Evolutionary conservation across 2,113 vertebrate species (phyloP).

Genomic region (Halichoerus grypus): DNA sequence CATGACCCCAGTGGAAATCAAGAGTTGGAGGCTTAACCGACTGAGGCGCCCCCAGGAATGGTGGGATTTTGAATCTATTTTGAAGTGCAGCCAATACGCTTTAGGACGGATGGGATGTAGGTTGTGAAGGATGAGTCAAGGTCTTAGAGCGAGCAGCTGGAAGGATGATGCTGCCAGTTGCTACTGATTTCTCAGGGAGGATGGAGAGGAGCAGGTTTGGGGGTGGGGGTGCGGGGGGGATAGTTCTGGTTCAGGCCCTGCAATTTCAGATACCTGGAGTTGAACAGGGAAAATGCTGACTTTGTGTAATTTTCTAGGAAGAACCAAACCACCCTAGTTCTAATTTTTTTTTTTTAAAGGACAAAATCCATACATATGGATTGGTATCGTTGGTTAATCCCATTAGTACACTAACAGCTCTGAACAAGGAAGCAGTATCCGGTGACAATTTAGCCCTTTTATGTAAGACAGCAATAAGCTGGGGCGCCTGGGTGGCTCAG

Average conservation of each 20-base stretch:
- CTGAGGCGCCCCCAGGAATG: not conserved
- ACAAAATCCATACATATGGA: not conserved
- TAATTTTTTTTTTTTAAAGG: not conserved
- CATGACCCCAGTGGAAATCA: not conserved
- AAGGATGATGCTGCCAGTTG: not conserved
- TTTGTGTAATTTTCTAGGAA: not conserved
- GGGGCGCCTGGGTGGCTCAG: no score
- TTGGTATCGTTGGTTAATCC: not conserved
- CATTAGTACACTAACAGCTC: not conserved
- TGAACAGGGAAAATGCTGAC: not conserved
- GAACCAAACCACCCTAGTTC: not conserved
- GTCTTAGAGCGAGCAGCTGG: no score
- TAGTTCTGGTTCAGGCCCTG: not conserved
- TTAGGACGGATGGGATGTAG: not conserved
- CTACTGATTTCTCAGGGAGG: not conserved
- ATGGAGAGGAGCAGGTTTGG: not conserved
- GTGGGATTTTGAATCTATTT: not conserved
- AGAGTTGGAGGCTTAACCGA: not conserved
- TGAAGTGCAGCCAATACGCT: not conserved
- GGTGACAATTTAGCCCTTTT: not conserved
- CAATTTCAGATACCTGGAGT: not conserved
- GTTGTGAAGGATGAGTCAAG: not conserved
- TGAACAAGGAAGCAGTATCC: not conserved
- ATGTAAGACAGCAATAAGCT: not conserved
- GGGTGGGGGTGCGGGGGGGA: not conserved